phyloP scores from a whole-genome alignment of 2,888 invertebrate species.

The Acanthacorydalis orientalis region DNA sequence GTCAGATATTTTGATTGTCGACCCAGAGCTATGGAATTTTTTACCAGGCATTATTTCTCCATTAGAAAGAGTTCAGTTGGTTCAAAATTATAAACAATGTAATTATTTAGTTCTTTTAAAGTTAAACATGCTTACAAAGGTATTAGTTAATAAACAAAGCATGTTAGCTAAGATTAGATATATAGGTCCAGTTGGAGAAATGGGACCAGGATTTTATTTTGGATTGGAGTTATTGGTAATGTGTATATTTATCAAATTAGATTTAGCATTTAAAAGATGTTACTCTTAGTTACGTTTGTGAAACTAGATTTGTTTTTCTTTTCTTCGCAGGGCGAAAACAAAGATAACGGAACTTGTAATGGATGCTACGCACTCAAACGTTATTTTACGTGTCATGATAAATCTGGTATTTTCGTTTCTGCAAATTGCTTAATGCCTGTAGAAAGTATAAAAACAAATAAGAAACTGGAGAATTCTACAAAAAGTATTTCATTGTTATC shows the following conservation, averaged over 20 bases:
- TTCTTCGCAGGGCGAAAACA: background rate
- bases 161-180: conserved; percentile 30
- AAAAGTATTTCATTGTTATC: background rate
- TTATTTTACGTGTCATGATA: background rate
- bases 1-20: conserved; percentile 17
- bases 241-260: conserved; percentile 7
- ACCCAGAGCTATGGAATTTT: conserved; percentile 30
- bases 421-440: background rate
- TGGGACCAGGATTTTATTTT: conserved; percentile 33
- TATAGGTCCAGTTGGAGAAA: conserved; percentile 33
- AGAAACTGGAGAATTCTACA: background rate
- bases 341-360: background rate
- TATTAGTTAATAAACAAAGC: conserved; percentile 14
- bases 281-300: background rate
- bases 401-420: conserved; percentile 1
- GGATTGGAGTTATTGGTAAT: conserved; percentile 39
- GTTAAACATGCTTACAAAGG: background rate
- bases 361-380: background rate
- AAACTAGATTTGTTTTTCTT: background rate
- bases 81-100: conserved; percentile 26
- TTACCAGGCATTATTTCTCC: conserved; percentile 32
- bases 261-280: background rate
- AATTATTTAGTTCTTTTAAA: conserved; percentile 22
- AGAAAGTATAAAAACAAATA: background rate
- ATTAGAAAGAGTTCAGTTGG: conserved; percentile 31